A percentile compares a stretch with the other conserved stretches of the same genome.
These are phyloP conservation scores for Dastarcus helophoroides DNA, from an alignment of 2,888 invertebrate genomes.

Conservation along the genomic window DNA sequence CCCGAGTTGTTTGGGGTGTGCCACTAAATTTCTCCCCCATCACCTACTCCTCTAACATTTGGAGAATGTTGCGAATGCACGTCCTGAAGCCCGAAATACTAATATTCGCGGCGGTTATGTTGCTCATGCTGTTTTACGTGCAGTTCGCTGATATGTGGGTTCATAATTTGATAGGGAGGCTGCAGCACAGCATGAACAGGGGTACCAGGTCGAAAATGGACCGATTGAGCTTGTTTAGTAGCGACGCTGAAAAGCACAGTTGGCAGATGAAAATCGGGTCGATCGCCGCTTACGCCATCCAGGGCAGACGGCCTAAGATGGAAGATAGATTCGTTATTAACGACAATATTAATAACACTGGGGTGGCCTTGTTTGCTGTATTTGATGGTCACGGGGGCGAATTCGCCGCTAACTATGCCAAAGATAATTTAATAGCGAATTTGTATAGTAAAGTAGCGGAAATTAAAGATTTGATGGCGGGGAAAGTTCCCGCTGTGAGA, in stretches of 20 bases:
- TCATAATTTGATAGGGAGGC: conserved; percentile 54
- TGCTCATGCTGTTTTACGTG: conserved; percentile 66
- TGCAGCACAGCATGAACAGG: conserved; percentile 55
- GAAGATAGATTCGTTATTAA: conserved; percentile 88
- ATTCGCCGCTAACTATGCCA: conserved; percentile 87
- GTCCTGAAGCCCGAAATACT: conserved; percentile 71
- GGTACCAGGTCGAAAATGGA: conserved; percentile 44
- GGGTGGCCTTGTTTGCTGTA: conserved; percentile 79
- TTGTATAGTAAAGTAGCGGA: conserved; percentile 66
- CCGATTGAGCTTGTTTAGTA: conserved; percentile 44
- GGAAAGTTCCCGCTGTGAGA: conserved; percentile 33
- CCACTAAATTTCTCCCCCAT: conserved; percentile 50
- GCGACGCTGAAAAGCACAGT: conserved; percentile 46
- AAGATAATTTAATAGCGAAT: conserved; percentile 74
- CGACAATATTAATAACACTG: conserved; percentile 73
- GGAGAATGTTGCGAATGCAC: conserved; percentile 68
- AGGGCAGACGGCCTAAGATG: conserved; percentile 84
- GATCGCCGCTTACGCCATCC: conserved; percentile 80
- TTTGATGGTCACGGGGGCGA: conserved; percentile 96
- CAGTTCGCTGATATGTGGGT: conserved; percentile 79
- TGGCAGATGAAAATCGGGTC: conserved; percentile 70
- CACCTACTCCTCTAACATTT: conserved; percentile 61
- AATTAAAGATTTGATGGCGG: conserved; percentile 55
- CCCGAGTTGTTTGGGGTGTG: conserved; percentile 67
- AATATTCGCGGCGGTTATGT: conserved; percentile 56